Conservation (phyloP, 2,113 vertebrate genomes). For the Rhegmatorhina hoffmannsi region DNA sequence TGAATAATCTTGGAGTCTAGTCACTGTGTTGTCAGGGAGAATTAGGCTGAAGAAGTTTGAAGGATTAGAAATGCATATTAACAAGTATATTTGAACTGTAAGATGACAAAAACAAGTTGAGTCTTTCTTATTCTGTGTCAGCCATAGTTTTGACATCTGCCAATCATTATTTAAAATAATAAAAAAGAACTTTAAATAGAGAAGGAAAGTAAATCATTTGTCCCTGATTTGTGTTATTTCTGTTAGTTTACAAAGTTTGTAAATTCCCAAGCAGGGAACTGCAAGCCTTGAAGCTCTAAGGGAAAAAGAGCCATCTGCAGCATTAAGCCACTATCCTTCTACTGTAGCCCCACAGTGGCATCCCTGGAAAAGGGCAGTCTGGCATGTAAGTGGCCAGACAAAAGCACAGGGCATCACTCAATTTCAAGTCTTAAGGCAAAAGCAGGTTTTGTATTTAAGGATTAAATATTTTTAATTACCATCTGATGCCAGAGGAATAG, state of each 20-base stretch:
- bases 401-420: background rate
- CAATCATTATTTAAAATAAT: background rate
- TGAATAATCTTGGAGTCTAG: background rate
- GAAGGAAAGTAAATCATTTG: background rate
- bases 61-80: conserved; percentile 17
- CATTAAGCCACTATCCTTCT: background rate
- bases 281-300: background rate
- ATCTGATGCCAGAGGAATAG: background rate
- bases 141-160: background rate
- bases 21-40: background rate
- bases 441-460: background rate
- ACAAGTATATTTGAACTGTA: background rate
- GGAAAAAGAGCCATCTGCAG: background rate
- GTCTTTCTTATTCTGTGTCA: background rate
- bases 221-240: background rate
- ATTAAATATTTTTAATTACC: background rate
- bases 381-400: background rate
- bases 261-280: background rate
- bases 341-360: background rate
- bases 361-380: background rate
- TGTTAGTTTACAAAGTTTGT: background rate
- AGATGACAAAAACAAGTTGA: background rate
- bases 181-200: background rate
- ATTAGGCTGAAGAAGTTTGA: background rate
- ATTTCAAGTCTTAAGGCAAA: background rate